phyloP scores from a whole-genome alignment of 1,140 invertebrate species.

The Philotrypesis tridentata region DNA sequence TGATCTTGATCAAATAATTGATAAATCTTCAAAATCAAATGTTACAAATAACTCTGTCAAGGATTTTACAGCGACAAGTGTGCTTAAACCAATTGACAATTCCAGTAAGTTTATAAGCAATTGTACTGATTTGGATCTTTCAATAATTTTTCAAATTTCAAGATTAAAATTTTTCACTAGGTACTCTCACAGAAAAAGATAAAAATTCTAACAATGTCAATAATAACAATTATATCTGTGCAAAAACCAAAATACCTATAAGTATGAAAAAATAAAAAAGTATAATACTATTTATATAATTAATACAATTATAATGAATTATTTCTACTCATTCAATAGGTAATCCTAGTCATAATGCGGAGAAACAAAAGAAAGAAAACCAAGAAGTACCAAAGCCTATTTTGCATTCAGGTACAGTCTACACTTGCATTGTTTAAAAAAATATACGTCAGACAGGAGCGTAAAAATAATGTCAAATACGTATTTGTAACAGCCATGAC shows the following conservation, averaged over 20 bases:
- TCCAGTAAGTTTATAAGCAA: not conserved
- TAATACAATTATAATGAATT: not conserved
- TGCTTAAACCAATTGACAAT: not conserved
- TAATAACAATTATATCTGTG: not conserved
- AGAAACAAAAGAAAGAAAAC: not conserved
- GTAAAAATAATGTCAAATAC: not conserved
- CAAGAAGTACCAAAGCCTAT: not conserved
- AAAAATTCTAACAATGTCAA: not conserved
- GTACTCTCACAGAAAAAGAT: not conserved
- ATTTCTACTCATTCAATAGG: not conserved
- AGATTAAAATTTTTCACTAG: not conserved
- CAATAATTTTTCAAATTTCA: not conserved
- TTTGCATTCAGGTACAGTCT: slow-evolving; percentile 17
- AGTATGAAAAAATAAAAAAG: not conserved
- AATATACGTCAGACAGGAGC: not conserved
- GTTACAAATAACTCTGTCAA: not conserved
- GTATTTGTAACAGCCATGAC: slow-evolving; percentile 40
- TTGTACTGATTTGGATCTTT: not conserved
- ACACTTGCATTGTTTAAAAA: not conserved
- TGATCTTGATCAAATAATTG: slow-evolving; percentile 26
- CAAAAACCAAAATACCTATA: not conserved
- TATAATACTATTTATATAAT: not conserved
- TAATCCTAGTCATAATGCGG: not conserved
- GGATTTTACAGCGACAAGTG: not conserved
- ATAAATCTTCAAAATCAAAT: slow-evolving; percentile 15